Conservation (phyloP, 1,140 invertebrate genomes). For the Zaprionus africanus region DNA sequence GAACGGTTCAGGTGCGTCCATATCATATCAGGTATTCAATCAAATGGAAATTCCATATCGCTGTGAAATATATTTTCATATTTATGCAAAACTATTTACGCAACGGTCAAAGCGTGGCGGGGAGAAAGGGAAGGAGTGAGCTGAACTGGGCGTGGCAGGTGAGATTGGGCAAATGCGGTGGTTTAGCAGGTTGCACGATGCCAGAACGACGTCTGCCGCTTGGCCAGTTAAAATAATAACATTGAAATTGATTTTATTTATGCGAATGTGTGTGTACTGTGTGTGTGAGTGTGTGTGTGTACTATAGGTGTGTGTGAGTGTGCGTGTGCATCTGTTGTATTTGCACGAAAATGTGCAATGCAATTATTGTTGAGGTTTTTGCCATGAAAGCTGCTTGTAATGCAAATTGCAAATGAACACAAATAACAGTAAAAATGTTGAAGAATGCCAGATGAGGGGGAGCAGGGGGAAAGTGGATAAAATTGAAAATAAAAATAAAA, state of each 20-base stretch:
- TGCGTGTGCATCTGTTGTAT: conserved; percentile 31
- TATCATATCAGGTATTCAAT: conserved; percentile 56
- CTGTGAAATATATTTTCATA: conserved; percentile 80
- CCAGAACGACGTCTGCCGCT: conserved; percentile 2
- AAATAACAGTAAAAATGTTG: conserved; percentile 5
- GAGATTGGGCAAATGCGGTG: conserved; percentile 15
- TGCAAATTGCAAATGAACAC: conserved; percentile 25
- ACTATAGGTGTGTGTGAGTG: conserved; percentile 7
- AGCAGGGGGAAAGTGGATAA: not conserved
- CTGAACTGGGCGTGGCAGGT: not conserved
- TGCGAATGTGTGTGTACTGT: not conserved
- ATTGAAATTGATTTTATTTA: conserved; percentile 70
- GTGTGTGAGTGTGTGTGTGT: not conserved
- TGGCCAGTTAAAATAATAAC: conserved; percentile 59
- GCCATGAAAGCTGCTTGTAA: conserved; percentile 19
- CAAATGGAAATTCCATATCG: conserved; percentile 78
- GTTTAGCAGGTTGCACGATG: conserved; percentile 14
- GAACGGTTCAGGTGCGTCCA: conserved; percentile 17
- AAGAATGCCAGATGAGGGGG: not conserved
- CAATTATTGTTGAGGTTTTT: conserved; percentile 64
- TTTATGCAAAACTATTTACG: conserved; percentile 75
- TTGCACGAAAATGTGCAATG: conserved; percentile 61
- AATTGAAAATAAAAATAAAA: conserved; percentile 24
- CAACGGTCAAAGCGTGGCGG: conserved; percentile 8
- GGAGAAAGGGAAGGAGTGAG: not conserved